Evolutionary conservation across 92 coral and sea anemone genomes (phyloP), one percentile per base, ranked within the genome.

Genomic region (Phenganax subtilis): DNA sequence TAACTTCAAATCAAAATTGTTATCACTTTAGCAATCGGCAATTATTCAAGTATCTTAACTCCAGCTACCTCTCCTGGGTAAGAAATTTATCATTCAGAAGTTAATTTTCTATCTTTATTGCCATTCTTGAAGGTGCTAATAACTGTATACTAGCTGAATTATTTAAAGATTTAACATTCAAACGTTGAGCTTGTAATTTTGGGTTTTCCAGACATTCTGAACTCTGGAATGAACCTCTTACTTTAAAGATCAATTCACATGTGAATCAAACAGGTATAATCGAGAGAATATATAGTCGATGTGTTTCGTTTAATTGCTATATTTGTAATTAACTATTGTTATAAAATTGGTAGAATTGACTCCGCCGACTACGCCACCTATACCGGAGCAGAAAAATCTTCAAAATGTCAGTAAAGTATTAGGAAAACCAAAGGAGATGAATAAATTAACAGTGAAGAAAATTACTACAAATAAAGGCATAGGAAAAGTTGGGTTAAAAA

Each of bases 341-440:
- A 28, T 9, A 59, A 15, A 54, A 30, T 51, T 65, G 15, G 65
- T 20, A 88, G 91, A 85, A 17, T 75, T 88, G 61, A 85, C 91
- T 54, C 91, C 91, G 20, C 91, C 91, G 3, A 85, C 79, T 30
- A 88, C 88, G 15, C 91, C 91, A 54, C 91, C 91, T n/a, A 68
- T 82, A 77, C 27, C 28, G 29, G 68, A 54, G 69, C 25, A 75
- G 17, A 69, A 12, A 10, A 29, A 3, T 9, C 14, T 51, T 20
- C 47, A 17, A 76, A 86, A 10, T 54, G 57, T 20, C 65, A 66
- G 77, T 25, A 72, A 86, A 30, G 57, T 82, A 31, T 14, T 28
- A 61, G 51, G 53, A 72, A 27, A 65, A 85, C 15, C 63, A 85
- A 14, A 73, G 65, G 62, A 58, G 87, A 72, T 63, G 65, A 15